Base-by-base conservation (phyloP, 1,140 invertebrate species). In the Helicoverpa armigera region DNA sequence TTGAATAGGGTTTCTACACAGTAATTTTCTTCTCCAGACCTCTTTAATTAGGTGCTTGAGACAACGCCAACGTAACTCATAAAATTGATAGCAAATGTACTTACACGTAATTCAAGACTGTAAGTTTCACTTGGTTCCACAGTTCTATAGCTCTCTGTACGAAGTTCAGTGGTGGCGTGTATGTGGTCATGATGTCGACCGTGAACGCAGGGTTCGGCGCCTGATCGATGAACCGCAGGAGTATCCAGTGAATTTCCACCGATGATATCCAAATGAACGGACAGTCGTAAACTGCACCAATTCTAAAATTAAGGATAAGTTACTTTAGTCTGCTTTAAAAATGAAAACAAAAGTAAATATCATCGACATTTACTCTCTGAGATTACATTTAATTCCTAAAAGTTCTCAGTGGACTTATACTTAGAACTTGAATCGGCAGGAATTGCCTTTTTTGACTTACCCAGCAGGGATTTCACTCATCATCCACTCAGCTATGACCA, bases 221-320 rank as follows among this genome's bases (percentile, higher is more conserved):
- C 35, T 86, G 85, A 29, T 91, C 86, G 1, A 87, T 77, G 10
- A 85, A 31, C 7, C 18, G 65, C 54, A 89, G 43, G 0, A 86
- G 67, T 65, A 82, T 58, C 81, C 80, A 86, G 51, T 87, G 81
- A 5, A 82, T 72, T n/a, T 88, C 83, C 2, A 85, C 16, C 10
- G 82, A 35, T 1, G 83, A 85, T 9, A 84, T 72, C 88, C 87
- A 89, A 50, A 89, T 87, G 2, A 84, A 65, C 2, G 85, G 85
- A 61, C 83, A 84, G 18, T 83, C 53, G 23, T 70, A 87, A 23
- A 87, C 18, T 10, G 85, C 35, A 7, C 80, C 29, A 48, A 87
- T 72, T 56, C 85, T 87, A 69, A 29, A 76, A 79, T 12, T 3
- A 50, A 48, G 3, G 16, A 50, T 43, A 69, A 2, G 12, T 14